phyloP scores from a whole-genome alignment of 2,797 vertebrate genomes.

The Spinus pinus region DNA sequence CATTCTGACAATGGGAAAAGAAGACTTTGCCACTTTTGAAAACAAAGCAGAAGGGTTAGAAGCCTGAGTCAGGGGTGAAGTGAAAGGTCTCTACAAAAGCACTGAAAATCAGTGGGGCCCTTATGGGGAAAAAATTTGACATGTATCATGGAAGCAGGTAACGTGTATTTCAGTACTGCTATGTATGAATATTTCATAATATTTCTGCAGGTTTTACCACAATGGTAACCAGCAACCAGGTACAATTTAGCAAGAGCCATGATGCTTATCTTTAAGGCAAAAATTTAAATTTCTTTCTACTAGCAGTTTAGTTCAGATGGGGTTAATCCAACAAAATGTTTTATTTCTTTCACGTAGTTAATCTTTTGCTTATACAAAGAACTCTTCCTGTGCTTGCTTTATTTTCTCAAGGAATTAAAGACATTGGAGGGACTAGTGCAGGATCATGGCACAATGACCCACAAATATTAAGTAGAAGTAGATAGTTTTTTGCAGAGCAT shows the following conservation, averaged over 20 bases:
- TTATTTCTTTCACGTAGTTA: background rate
- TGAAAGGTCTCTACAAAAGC: background rate
- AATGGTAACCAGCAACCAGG: background rate
- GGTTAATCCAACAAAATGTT: background rate
- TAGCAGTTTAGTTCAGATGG: background rate
- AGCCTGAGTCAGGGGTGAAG: background rate
- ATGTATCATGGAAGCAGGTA: background rate
- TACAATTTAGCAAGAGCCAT: background rate
- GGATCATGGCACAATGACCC: background rate
- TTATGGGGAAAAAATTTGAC: background rate
- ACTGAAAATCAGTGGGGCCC: background rate
- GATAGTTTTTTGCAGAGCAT: background rate
- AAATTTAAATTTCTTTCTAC: background rate
- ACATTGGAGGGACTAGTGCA: background rate
- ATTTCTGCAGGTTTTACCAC: background rate
- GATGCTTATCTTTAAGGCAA: background rate
- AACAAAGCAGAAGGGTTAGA: background rate
- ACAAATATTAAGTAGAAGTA: background rate
- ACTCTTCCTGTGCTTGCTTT: background rate
- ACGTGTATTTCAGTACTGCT: background rate
- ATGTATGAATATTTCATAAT: background rate
- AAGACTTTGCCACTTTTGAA: background rate
- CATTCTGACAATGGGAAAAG: background rate
- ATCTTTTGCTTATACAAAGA: background rate
- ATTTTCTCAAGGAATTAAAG: background rate